Percentiles rank a stretch among this genome's conserved stretches.
Evolutionary conservation across 1,140 invertebrate species (phyloP).

Genomic region (Trinorchestia longiramus): DNA sequence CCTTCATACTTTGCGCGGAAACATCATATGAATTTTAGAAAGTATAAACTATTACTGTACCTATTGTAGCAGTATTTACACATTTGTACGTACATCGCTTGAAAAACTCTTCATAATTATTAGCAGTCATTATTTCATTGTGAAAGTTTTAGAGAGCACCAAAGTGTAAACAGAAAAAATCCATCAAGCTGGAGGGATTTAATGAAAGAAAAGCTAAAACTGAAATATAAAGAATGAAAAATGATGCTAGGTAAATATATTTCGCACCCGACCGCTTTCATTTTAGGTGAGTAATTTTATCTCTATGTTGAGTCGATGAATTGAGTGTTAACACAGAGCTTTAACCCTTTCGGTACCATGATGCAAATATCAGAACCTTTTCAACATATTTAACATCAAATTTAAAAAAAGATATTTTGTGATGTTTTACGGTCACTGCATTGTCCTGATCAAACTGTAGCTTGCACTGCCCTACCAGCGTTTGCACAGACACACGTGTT

Average conservation of each 20-base stretch:
- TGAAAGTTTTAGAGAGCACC: background rate
- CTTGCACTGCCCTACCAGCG: no score
- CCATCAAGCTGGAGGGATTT: background rate
- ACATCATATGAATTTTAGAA: background rate
- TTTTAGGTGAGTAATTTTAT: background rate
- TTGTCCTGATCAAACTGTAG: no score
- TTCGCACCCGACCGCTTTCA: background rate
- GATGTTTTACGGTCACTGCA: no score
- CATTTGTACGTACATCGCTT: background rate
- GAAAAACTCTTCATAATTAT: background rate
- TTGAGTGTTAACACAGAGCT: no score
- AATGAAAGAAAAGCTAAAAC: background rate
- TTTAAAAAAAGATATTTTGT: no score
- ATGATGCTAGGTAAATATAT: background rate
- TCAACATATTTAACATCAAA: no score
- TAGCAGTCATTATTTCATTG: background rate
- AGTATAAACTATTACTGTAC: background rate
- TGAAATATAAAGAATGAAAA: background rate
- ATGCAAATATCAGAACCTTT: no score
- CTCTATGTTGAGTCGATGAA: background rate
- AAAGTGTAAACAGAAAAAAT: background rate
- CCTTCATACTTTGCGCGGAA: background rate
- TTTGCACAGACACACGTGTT: no score
- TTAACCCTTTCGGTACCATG: no score
- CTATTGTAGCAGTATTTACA: background rate